Conservation (phyloP, 2,797 vertebrate genomes). For the Dendrocincla tyrannina region DNA sequence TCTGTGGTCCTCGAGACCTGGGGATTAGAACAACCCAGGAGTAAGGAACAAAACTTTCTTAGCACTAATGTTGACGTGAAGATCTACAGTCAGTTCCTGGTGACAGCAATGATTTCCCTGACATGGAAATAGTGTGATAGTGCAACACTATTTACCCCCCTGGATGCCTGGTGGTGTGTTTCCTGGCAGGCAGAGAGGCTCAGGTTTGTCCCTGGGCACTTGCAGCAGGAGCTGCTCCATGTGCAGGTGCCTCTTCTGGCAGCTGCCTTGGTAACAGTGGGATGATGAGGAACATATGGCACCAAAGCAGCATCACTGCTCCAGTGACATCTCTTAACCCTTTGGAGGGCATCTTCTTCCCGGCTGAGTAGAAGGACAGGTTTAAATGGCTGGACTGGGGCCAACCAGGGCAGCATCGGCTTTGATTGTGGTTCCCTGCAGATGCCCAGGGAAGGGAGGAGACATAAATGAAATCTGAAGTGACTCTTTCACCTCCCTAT, state of each 20-base stretch:
- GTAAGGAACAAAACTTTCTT: neutral
- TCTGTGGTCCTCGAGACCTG: neutral
- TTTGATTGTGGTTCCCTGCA: neutral
- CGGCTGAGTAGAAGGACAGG: neutral
- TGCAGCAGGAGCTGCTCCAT: neutral
- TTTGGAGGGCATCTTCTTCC: neutral
- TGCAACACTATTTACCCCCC: neutral
- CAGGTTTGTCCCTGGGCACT: neutral
- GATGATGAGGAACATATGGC: constrained; percentile 21
- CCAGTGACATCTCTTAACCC: neutral
- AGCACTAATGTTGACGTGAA: neutral
- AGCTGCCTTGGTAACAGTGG: constrained; percentile 8
- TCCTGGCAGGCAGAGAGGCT: neutral
- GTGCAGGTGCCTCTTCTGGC: neutral
- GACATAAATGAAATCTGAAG: neutral
- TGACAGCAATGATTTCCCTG: neutral
- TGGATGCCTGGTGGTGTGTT: neutral
- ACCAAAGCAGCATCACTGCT: neutral
- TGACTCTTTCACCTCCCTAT: neutral
- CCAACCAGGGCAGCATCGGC: accelerated
- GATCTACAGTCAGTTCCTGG: neutral
- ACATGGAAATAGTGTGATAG: neutral
- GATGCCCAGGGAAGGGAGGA: neutral
- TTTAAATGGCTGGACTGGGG: neutral
- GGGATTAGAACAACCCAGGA: neutral